phyloP scores from a whole-genome alignment of 2,113 vertebrate species.

The Talpa occidentalis region DNA sequence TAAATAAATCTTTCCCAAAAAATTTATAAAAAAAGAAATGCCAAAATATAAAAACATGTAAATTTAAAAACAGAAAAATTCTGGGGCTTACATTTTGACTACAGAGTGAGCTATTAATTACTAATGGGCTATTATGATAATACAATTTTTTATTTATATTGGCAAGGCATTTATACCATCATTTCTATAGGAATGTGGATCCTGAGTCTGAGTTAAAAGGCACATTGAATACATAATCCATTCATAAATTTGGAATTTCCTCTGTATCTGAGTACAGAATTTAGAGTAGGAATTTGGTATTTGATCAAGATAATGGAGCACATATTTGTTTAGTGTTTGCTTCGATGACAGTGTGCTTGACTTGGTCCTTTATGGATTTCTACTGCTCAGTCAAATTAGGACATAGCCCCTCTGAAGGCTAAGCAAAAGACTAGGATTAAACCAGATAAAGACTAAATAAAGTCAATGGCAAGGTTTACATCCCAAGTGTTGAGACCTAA shows the following conservation, averaged over 20 bases:
- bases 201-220: neutral
- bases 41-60: neutral
- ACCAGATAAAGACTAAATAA: neutral
- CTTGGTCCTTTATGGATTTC: neutral
- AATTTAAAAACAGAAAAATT: neutral
- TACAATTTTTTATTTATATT: neutral
- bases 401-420: neutral
- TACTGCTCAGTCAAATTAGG: neutral
- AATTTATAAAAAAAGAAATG: too few species aligned
- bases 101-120: neutral
- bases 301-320: neutral
- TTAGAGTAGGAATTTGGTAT: neutral
- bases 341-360: neutral
- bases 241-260: neutral
- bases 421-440: neutral
- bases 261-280: neutral
- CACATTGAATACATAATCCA: neutral
- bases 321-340: neutral
- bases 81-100: neutral
- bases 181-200: neutral
- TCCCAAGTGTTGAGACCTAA: neutral
- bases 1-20: too few species aligned
- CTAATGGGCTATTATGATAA: neutral
- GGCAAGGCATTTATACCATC: neutral
- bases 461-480: neutral